Conservation (phyloP, 2,113 vertebrate genomes). For the Dromiciops gliroides region DNA sequence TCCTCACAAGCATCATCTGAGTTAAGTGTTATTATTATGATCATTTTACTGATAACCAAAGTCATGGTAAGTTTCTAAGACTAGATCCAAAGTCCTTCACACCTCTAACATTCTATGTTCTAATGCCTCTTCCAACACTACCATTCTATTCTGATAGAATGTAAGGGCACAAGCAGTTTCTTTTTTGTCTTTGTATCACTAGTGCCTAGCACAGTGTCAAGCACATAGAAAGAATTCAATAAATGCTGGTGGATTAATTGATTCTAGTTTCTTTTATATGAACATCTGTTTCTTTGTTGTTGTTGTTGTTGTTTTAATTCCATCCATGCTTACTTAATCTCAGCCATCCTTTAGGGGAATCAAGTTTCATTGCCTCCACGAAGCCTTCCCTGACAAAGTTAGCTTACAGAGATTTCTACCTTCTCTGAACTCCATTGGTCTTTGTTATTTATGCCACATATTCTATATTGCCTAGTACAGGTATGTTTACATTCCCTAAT, state of each 20-base stretch:
- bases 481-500: not conserved
- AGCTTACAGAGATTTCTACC: not conserved
- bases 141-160: not conserved
- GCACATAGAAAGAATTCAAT: not conserved
- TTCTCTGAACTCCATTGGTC: not conserved
- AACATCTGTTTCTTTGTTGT: not conserved
- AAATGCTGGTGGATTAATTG: not conserved
- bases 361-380: not conserved
- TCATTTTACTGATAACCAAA: not conserved
- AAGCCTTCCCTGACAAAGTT: not conserved
- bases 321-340: not conserved
- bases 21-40: not conserved
- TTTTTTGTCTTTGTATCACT: not conserved
- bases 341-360: not conserved
- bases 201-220: not conserved
- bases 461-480: not conserved
- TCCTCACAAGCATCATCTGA: not conserved
- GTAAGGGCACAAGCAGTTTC: not conserved
- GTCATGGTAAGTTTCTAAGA: not conserved
- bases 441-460: not conserved
- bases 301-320: not conserved
- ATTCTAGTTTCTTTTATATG: not conserved
- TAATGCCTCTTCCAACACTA: not conserved
- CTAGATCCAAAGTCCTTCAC: not conserved
- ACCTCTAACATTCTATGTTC: not conserved